These are phyloP conservation scores for Ophion obscuratus DNA, from an alignment of 2,888 invertebrate genomes.

Conservation along the genomic window DNA sequence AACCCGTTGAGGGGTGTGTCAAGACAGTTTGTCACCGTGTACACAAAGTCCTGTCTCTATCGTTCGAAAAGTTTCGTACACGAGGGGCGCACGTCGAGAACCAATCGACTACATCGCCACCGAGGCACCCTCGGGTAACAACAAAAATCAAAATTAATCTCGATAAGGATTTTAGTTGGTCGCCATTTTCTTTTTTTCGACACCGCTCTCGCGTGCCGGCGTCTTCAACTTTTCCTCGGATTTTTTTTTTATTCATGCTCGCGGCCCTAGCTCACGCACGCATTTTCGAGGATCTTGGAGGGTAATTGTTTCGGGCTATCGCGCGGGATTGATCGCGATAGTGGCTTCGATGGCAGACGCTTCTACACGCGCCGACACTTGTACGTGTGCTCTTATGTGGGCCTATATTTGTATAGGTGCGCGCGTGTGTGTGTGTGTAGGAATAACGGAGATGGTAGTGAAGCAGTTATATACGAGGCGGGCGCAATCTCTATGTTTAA, in stretches of 20 bases:
- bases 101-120: neutral
- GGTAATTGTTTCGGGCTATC: conserved; percentile 5
- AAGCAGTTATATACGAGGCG: conserved; percentile 56
- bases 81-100: neutral
- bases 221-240: conserved; percentile 29
- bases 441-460: conserved; percentile 49
- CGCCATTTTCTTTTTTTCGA: conserved; percentile 54
- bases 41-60: conserved; percentile 32
- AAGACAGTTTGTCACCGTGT: conserved; percentile 46
- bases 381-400: neutral
- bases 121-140: neutral
- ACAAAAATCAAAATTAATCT: neutral
- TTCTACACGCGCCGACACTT: neutral
- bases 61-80: neutral
- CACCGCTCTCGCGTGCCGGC: conserved; percentile 46
- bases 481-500: conserved; percentile 78
- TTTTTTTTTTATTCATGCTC: neutral
- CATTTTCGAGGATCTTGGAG: neutral
- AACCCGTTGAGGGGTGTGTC: conserved; percentile 64
- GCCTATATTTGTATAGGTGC: neutral
- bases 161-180: conserved; percentile 21
- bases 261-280: neutral
- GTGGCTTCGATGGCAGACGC: neutral
- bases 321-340: conserved; percentile 3
- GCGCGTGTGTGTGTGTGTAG: neutral